phyloP scores from a whole-genome alignment of 1,140 invertebrate genomes.

The Orussus abietinus region DNA sequence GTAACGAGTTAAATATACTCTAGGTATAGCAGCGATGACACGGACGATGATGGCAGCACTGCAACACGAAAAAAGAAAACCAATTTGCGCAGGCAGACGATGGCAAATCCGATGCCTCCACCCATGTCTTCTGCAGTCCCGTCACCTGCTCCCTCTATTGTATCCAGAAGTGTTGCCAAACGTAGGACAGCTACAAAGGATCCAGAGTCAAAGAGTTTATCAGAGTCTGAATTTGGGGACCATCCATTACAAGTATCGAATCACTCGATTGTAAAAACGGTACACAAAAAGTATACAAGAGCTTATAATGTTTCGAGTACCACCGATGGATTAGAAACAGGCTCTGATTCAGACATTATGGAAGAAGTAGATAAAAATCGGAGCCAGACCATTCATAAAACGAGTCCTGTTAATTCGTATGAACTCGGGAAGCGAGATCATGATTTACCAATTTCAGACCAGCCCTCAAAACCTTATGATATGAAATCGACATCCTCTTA shows the following conservation, averaged over 20 bases:
- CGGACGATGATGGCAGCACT: constrained; percentile 36
- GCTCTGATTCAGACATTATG: constrained; percentile 52
- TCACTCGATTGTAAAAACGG: constrained; percentile 23
- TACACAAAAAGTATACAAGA: constrained; percentile 37
- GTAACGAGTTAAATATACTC: too few relatives aligned
- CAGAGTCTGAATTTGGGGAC: constrained; percentile 20
- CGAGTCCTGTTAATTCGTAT: constrained; percentile 21
- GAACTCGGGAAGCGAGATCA: constrained; percentile 17
- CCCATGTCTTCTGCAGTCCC: constrained; percentile 24
- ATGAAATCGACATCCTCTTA: constrained; percentile 19
- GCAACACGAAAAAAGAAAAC: constrained; percentile 35
- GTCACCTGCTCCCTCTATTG: constrained; percentile 10
- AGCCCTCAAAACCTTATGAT: constrained; percentile 20
- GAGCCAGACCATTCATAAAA: constrained; percentile 17
- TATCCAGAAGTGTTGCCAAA: constrained; percentile 26
- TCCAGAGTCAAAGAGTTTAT: constrained; percentile 27
- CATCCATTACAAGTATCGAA: constrained; percentile 16
- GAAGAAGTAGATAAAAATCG: constrained; percentile 31
- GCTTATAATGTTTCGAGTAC: constrained; percentile 45
- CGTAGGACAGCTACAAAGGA: constrained; percentile 26
- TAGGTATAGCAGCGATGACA: constrained; percentile 50
- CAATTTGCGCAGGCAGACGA: constrained; percentile 36
- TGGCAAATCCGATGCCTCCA: constrained; percentile 51
- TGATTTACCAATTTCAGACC: constrained; percentile 18
- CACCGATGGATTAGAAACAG: constrained; percentile 59